phyloP scores from a whole-genome alignment of 2,113 vertebrate species.

The Apodemus speciosus region DNA sequence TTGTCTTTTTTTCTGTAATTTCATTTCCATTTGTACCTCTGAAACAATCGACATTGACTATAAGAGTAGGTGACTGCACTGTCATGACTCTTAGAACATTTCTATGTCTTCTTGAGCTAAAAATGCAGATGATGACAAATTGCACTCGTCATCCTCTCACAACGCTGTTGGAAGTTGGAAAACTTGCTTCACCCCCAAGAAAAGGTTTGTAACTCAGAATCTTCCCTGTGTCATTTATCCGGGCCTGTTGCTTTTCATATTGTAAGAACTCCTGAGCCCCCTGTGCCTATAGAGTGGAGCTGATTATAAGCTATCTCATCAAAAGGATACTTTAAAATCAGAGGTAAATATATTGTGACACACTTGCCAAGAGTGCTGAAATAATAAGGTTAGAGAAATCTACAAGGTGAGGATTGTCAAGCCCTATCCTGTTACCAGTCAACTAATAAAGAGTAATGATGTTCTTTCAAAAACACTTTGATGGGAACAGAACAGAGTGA shows the following conservation, averaged over 20 bases:
- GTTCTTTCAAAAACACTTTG: conserved; percentile 24
- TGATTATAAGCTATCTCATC: neutral
- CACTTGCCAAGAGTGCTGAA: neutral
- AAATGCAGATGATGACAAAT: neutral
- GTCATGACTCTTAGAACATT: neutral
- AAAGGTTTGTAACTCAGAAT: neutral
- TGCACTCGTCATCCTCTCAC: neutral
- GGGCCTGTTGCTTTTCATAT: neutral
- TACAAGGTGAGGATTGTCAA: conserved; percentile 7
- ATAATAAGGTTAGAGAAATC: neutral
- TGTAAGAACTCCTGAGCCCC: neutral
- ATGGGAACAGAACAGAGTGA: neutral
- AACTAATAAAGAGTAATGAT: conserved; percentile 15
- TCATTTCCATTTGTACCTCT: neutral
- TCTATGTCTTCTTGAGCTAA: neutral
- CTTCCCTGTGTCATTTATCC: neutral
- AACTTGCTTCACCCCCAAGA: neutral
- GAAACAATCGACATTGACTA: neutral
- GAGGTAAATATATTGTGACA: neutral
- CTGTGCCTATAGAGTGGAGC: neutral
- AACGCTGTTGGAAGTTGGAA: neutral
- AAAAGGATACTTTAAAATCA: neutral
- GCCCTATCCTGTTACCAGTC: conserved; percentile 26
- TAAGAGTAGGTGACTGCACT: neutral
- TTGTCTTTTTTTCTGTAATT: neutral